phyloP scores from a whole-genome alignment of 2,113 vertebrate genomes.

The Ophiodon elongatus region DNA sequence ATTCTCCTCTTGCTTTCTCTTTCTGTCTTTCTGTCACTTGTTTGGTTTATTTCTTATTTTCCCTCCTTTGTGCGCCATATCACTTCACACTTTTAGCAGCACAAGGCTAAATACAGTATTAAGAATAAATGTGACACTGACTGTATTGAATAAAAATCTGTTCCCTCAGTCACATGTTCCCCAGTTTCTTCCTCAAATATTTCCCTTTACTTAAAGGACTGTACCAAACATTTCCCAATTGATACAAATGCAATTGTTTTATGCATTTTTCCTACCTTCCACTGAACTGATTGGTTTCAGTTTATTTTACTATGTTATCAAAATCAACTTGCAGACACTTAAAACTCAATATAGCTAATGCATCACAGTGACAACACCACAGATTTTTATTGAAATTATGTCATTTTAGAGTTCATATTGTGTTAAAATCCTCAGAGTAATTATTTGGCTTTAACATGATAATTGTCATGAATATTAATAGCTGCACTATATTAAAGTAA shows the following conservation, averaged over 20 bases:
- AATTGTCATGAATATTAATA: not conserved
- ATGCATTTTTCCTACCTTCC: not conserved
- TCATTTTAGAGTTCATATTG: not conserved
- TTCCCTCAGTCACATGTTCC: not conserved
- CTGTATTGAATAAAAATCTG: conserved; percentile 60
- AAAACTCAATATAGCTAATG: conserved; percentile 2
- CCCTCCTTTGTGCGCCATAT: conserved; percentile 8
- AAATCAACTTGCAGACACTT: conserved; percentile 1
- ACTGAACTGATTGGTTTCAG: not conserved
- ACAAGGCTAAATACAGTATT: conserved; percentile 11
- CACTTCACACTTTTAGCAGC: conserved; percentile 11
- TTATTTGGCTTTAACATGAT: not conserved
- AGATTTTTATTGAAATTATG: too few species aligned
- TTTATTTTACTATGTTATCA: not conserved
- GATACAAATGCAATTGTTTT: not conserved
- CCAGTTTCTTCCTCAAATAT: not conserved
- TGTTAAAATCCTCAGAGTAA: not conserved
- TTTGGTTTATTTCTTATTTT: conserved; percentile 16
- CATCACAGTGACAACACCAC: not conserved
- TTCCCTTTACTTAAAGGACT: not conserved
- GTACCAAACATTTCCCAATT: not conserved
- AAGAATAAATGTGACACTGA: conserved; percentile 29
- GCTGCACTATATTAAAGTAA: not conserved
- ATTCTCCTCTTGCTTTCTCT: conserved; percentile 17
- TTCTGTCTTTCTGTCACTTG: conserved; percentile 5